A percentile compares a stretch with the other conserved stretches of the same genome.
Conservation (phyloP, 2,113 vertebrate genomes). For the Rhinopomastus cyanomelas region DNA sequence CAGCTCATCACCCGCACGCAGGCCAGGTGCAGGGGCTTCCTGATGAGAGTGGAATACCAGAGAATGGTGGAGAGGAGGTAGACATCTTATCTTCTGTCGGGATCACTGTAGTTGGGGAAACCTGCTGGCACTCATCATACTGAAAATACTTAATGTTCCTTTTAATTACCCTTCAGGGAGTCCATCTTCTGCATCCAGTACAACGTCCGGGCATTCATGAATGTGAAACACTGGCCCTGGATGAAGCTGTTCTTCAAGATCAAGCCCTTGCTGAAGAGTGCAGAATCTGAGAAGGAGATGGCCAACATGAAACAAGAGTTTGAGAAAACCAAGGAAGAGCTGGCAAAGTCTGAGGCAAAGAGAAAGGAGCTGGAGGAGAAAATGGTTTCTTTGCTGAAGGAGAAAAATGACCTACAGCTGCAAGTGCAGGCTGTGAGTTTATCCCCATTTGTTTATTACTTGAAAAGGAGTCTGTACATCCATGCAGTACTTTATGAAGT, state of each 20-base stretch:
- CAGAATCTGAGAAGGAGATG: conserved; percentile 88
- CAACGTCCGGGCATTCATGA: conserved; percentile 87
- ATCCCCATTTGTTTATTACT: neutral
- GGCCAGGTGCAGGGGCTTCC: conserved; percentile 82
- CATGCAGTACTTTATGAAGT: neutral
- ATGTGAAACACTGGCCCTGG: conserved; percentile 81
- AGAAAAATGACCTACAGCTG: conserved; percentile 87
- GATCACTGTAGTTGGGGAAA: neutral
- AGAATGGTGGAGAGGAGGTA: neutral
- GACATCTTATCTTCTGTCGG: too few species aligned
- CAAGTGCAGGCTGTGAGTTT: conserved; percentile 84
- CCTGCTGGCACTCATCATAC: neutral
- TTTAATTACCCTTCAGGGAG: conserved; percentile 69
- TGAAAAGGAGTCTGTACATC: neutral
- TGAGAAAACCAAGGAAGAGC: conserved; percentile 77
- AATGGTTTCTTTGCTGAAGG: conserved; percentile 80
- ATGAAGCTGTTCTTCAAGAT: conserved; percentile 83
- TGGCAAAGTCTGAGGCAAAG: conserved; percentile 80
- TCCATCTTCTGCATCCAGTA: conserved; percentile 84
- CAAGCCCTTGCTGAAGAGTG: conserved; percentile 83
- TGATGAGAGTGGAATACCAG: conserved; percentile 81
- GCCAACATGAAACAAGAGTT: conserved; percentile 87
- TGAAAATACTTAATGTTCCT: neutral
- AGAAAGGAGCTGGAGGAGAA: conserved; percentile 85
- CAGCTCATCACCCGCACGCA: conserved; percentile 88